phyloP scores from a whole-genome alignment of 92 coral and sea anemone species.

The Bergia sp. region DNA sequence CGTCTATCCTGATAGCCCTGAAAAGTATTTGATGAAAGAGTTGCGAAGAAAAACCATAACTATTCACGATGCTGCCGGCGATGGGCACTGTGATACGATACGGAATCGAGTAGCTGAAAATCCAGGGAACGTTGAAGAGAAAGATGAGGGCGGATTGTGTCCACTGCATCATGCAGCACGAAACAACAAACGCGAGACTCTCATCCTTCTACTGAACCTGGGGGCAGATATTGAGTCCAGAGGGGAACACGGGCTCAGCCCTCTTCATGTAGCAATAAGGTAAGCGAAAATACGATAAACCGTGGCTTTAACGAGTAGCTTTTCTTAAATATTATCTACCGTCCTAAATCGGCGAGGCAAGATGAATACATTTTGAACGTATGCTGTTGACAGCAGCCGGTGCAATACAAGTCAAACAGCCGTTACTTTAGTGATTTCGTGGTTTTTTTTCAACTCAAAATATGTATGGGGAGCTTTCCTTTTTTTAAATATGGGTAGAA shows the following conservation, averaged over 20 bases:
- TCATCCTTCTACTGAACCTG: conserved; percentile 6
- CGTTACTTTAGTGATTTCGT: background rate
- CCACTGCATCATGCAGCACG: conserved; percentile 25
- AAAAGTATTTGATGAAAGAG: conserved; percentile 32
- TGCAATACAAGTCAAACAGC: background rate
- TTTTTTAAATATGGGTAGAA: background rate
- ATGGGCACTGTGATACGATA: conserved; percentile 18
- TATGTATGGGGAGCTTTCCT: background rate
- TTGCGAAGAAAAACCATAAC: conserved; percentile 9
- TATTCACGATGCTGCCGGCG: conserved; percentile 32
- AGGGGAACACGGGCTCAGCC: background rate
- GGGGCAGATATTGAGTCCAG: conserved; percentile 28
- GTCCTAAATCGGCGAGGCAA: background rate
- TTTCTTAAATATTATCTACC: background rate
- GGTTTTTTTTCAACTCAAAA: background rate
- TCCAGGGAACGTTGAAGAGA: background rate
- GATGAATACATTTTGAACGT: background rate
- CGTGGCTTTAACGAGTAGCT: background rate
- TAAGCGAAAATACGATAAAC: background rate
- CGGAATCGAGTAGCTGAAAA: conserved; percentile 17
- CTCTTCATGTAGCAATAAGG: conserved; percentile 34
- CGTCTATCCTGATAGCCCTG: conserved; percentile 3
- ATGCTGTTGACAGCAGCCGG: background rate
- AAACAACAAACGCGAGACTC: conserved; percentile 9
- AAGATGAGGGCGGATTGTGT: conserved; percentile 14